Base-by-base conservation (phyloP, 2,888 invertebrate genomes). In the Agrotis exclamationis region DNA sequence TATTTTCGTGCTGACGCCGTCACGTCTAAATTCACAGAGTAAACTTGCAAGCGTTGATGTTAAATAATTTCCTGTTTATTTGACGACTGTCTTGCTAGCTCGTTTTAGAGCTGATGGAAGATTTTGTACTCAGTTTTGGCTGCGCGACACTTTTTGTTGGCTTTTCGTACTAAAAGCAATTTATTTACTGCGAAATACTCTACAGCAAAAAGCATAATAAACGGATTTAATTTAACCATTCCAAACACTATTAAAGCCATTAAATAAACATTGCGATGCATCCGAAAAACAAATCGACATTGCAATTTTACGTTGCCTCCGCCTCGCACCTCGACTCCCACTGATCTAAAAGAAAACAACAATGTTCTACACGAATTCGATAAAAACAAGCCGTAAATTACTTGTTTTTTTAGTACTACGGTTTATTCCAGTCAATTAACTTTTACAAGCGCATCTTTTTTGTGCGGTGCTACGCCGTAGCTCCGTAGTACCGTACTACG, bases 361-460 rank as follows among this genome's bases (percentile, higher is more conserved):
- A 79, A 82, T 65, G 79, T 85, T 77, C 68, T 63, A 81, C 75
- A 72, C 63, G 79, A 81, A 71, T 81, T 79, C 74, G 81, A 85
- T 79, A 85, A 85, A 84, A 84, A 79, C 86, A 69, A 74, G 72
- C 60, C 72, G 70, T 84, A 85, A 85, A 84, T 84, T 74, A 74
- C 76, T 74, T 79, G 82, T 82, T 86, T 84, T 85, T 84, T 79
- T 76, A 73, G 63, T 79, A 75, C 70, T 68, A 66, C 80, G 79
- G 80, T 85, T 76, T 85, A 84, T 87, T 89, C 87, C 86, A 78
- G 83, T 84, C 88, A 88, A 88, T 88, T 88, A 89, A 87, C 79
- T 87, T 89, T 86, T 86, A 89, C 85, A 86, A 84, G 85, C 86
- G 83, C 79, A 85, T 85, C 79, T 84, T 83, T 87, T 86, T 87